Conservation (phyloP, 2,797 vertebrate genomes). For the Okamejei kenojei region DNA sequence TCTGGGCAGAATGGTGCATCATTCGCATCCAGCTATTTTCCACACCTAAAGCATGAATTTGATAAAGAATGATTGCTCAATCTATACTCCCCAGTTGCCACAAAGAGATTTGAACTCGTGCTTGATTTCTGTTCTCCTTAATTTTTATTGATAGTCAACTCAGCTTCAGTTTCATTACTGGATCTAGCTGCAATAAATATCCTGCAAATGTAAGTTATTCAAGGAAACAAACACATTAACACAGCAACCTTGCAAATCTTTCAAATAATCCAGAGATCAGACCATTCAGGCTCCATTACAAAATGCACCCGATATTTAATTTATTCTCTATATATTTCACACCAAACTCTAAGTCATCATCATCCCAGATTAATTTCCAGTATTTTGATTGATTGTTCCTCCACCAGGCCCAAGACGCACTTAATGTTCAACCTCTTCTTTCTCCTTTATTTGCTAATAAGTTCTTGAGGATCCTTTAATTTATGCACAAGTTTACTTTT, state of each 20-base stretch:
- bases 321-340: not conserved
- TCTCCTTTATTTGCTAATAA: not conserved
- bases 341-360: not conserved
- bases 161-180: not conserved
- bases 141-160: not conserved
- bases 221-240: not conserved
- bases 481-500: not conserved
- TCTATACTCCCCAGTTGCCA: too few species aligned
- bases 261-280: not conserved
- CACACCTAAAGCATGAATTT: not conserved
- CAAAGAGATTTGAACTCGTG: too few species aligned
- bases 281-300: not conserved
- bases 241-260: not conserved
- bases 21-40: not conserved
- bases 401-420: not conserved
- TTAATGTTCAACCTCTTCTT: not conserved
- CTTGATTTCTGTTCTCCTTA: too few species aligned
- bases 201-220: not conserved
- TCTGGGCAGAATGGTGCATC: not conserved
- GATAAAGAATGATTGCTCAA: not conserved
- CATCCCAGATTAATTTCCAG: constrained; percentile 1
- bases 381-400: not conserved
- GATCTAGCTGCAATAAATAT: not conserved
- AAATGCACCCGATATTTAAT: not conserved
- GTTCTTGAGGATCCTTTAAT: not conserved